phyloP scores from a whole-genome alignment of 2,797 vertebrate species.

The Rousettus madagascariensis region DNA sequence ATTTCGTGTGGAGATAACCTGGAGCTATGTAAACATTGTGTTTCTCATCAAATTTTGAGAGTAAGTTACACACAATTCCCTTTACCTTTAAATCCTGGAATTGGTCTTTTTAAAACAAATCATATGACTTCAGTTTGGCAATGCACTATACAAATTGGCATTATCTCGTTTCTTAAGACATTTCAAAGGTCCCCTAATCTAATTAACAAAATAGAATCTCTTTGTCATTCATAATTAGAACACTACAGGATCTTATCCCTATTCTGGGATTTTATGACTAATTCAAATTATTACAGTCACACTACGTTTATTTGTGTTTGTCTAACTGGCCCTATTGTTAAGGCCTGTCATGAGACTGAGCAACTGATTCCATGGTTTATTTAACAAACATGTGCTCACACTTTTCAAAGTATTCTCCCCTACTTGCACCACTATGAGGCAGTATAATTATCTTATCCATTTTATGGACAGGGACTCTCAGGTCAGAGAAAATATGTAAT shows the following conservation, averaged over 20 bases:
- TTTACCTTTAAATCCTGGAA: neutral
- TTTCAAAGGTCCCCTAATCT: neutral
- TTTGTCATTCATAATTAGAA: neutral
- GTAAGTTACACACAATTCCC: neutral
- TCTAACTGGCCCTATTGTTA: neutral
- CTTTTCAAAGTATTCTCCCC: too few species aligned
- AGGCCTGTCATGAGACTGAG: neutral
- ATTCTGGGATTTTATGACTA: neutral
- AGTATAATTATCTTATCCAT: too few species aligned
- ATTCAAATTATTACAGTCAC: neutral
- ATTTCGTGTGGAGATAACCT: neutral
- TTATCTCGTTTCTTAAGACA: neutral
- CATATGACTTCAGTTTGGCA: neutral
- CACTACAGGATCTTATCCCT: neutral
- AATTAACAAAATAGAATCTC: neutral
- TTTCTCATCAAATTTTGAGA: neutral
- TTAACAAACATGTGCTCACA: too few species aligned
- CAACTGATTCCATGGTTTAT: too few species aligned
- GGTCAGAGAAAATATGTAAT: too few species aligned
- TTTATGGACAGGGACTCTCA: too few species aligned
- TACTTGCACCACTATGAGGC: too few species aligned
- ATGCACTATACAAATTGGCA: neutral
- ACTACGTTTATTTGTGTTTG: neutral
- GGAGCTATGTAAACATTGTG: neutral
- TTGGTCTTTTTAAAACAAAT: slow-evolving; percentile 12